Evolutionary conservation across 2,888 invertebrate species (phyloP), one percentile per base, ranked within the genome.

Genomic region (Cyclophora albipunctata): DNA sequence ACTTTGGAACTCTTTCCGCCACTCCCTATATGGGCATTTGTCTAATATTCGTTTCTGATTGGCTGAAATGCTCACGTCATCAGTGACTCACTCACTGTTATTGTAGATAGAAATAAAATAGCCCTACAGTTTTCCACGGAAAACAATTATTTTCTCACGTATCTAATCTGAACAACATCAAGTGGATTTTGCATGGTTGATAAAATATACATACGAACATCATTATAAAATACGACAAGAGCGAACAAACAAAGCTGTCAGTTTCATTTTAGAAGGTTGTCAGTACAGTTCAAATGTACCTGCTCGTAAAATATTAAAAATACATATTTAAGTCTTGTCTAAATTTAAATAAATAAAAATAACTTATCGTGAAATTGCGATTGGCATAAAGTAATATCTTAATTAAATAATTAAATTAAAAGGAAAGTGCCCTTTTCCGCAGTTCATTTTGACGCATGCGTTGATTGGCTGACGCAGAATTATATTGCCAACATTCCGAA

Each of bases 11-110:
- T 72, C 70, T 79, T 81, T 85, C 84, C 83, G 83, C 75, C 89
- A 83, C 80, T 78, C 91, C 91, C 80, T 91, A 90, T 89, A 91
- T 85, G 91, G 91, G 87, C 91, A 91, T 91, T 89, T 89, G 82
- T 78, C 79, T 73, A 84, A 88, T 84, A 80, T 86, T 75, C 77
- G 73, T 73, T 72, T 75, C 74, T 86, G 83, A 91, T 91, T 91
- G 91, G 91, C 70, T 73, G 74, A 77, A 71, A 62, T 46, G 43
- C 58, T 66, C 65, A 73, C 79, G 75, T 81, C 79, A 79, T 71
- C 67, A 70, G 69, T 84, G 86, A 86, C 66, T 85, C 86, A 86
- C 73, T 75, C 86, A 86, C 73, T 75, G 68, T 71, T 69, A 58
- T 61, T 68, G 69, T 69, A 67, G 71, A 66, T 68, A 69, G 20